Percentiles rank a stretch among this genome's conserved stretches.
Evolutionary conservation across 92 coral and sea anemone genomes (phyloP).

Genomic region (Metridium senile): DNA sequence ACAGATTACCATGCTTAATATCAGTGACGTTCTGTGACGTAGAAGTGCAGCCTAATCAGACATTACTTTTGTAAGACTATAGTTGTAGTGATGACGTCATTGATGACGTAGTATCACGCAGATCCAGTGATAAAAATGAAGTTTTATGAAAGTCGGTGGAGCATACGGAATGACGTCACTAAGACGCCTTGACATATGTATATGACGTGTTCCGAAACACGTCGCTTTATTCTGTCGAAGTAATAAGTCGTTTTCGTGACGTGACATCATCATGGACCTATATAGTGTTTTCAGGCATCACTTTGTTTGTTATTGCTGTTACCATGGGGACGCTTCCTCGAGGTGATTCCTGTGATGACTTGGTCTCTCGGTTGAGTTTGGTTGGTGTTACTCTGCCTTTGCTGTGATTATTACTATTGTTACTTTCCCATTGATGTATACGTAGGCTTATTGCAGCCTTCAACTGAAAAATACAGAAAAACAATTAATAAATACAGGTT

Average conservation of each 20-base stretch:
- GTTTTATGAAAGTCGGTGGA: too few species aligned
- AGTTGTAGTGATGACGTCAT: too few species aligned
- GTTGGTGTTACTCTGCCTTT: conserved; percentile 4
- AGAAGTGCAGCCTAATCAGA: too few species aligned
- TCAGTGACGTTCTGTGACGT: too few species aligned
- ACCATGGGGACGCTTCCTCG: conserved; percentile 16
- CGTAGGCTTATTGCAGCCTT: neutral
- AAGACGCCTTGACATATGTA: too few species aligned
- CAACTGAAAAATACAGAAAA: neutral
- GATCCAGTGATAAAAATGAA: too few species aligned
- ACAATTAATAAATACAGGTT: neutral
- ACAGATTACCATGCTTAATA: too few species aligned
- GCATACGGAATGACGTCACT: too few species aligned
- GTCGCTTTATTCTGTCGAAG: neutral
- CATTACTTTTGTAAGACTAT: too few species aligned
- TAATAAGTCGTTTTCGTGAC: neutral
- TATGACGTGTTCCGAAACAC: neutral
- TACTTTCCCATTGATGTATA: conserved; percentile 27
- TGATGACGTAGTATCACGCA: too few species aligned
- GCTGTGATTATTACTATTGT: conserved; percentile 6
- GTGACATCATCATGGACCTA: too few species aligned
- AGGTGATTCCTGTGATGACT: neutral
- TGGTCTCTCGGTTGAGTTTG: neutral
- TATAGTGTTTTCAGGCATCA: neutral
- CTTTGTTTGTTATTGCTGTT: conserved; percentile 8